Conservation (phyloP, 2,113 vertebrate species). For the Varanus komodoensis region DNA sequence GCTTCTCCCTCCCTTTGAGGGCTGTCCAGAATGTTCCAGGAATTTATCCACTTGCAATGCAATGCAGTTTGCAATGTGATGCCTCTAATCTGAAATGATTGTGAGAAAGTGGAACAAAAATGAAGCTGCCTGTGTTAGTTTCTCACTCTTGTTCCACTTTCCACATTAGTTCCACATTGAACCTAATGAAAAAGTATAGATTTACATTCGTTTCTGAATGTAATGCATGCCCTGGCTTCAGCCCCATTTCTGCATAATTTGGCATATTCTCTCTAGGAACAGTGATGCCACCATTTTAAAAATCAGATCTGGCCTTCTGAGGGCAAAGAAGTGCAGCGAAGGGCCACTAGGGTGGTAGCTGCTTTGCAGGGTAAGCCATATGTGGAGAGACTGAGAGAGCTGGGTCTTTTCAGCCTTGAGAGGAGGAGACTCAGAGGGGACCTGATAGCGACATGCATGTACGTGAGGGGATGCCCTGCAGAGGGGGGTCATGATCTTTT, state of each 20-base stretch:
- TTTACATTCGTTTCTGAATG: not conserved
- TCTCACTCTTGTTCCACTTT: not conserved
- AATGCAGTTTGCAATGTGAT: not conserved
- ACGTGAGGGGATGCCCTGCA: too few relatives aligned
- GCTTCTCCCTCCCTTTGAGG: not conserved
- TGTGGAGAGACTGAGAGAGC: too few relatives aligned
- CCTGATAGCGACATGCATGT: too few relatives aligned
- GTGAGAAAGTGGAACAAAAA: not conserved
- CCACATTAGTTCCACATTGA: not conserved
- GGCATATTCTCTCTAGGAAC: not conserved
- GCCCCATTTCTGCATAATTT: not conserved
- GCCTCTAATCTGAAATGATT: not conserved
- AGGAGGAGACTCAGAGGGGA: too few relatives aligned
- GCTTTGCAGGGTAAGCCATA: too few relatives aligned
- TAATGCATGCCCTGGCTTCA: not conserved
- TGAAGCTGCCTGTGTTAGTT: not conserved
- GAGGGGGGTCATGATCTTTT: too few relatives aligned
- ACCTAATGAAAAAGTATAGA: not conserved
- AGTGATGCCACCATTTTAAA: not conserved
- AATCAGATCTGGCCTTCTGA: not conserved
- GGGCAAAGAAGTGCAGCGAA: not conserved
- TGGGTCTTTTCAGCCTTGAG: too few relatives aligned
- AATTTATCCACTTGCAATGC: not conserved
- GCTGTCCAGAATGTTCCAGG: not conserved
- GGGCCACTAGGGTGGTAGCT: too few relatives aligned